Base-by-base conservation (phyloP, 2,888 invertebrate genomes). In the Drosophila peninsularis region DNA sequence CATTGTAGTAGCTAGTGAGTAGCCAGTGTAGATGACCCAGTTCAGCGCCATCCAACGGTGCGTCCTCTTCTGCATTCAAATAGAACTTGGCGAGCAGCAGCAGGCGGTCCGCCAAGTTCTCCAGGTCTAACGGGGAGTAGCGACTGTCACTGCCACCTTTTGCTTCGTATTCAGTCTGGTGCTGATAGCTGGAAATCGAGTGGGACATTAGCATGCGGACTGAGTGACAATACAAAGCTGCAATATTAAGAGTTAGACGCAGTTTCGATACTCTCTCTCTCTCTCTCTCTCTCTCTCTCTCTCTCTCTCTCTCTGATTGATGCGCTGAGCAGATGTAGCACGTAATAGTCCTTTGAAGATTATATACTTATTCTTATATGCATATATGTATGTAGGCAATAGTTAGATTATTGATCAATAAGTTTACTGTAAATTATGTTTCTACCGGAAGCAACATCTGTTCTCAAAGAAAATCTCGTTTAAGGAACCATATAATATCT, bases 11-110 rank as follows among this genome's bases (percentile, higher is more conserved):
- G 45, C 81, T 78, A 0, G 52, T 73, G 36, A 92, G 80, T 7
- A 92, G 72, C 36, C 82, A 49, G 55, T 92, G 91, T 0, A 92
- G 80, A 34, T 78, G 82, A 19, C 78, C 67, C 54, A 91, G 49
- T 36, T 87, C 75, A 0, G 37, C 19, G 49, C 58, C 71, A 37
- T 83, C 75, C 32, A 81, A 62, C 9, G 50, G 39, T 13, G 74
- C 71, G 9, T 71, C 66, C 34, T 90, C 88, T 50, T 76, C 76
- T 0, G 90, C 82, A 67, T 81, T 83, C 13, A 90, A 52, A 44
- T 86, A 89, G 58, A 91, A 90, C 14, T 84, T 84, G 39, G 83
- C 79, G 6, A 92, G 70, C 4, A 82, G 44, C 34, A 90, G 62
- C 55, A 92, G 71, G 60, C 78, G 80, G 0, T 88, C 67, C 5